Evolutionary conservation across 1,140 invertebrate genomes (phyloP).

Genomic region (Rhopalosiphum padi): DNA sequence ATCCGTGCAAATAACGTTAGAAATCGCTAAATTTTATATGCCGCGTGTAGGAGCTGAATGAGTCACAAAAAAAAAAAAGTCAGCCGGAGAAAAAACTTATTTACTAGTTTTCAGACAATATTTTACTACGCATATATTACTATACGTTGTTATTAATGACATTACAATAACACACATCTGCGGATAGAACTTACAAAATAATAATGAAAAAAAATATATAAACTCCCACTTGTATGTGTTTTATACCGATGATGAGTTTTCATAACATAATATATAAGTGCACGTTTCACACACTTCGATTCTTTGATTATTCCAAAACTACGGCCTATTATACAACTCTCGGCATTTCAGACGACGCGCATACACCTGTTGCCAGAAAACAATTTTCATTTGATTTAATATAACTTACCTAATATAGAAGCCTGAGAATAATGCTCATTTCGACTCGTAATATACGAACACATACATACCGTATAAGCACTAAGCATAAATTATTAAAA

Average conservation of each 20-base stretch:
- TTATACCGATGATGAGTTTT: not conserved
- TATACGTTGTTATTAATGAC: not conserved
- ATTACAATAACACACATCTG: not conserved
- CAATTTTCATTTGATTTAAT: not conserved
- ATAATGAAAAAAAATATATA: not conserved
- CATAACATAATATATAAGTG: not conserved
- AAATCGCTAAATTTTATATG: slow-evolving; percentile 9
- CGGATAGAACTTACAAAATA: not conserved
- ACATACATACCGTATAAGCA: too few species aligned
- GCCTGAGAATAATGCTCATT: not conserved
- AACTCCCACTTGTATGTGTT: not conserved
- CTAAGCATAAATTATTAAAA: not conserved
- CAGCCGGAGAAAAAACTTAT: not conserved
- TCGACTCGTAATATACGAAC: not conserved
- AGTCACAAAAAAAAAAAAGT: not conserved
- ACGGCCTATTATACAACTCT: not conserved
- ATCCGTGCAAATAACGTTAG: not conserved
- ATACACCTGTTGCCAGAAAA: not conserved
- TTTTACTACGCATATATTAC: not conserved
- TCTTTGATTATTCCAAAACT: not conserved
- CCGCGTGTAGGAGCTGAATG: not conserved
- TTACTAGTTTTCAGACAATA: slow-evolving; percentile 18
- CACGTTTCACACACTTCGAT: not conserved
- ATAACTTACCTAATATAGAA: not conserved
- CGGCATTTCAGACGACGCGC: too few species aligned